Evolutionary conservation across 1,140 invertebrate genomes (phyloP), one percentile per base, ranked within the genome.

Genomic region (Drosophila teissieri): DNA sequence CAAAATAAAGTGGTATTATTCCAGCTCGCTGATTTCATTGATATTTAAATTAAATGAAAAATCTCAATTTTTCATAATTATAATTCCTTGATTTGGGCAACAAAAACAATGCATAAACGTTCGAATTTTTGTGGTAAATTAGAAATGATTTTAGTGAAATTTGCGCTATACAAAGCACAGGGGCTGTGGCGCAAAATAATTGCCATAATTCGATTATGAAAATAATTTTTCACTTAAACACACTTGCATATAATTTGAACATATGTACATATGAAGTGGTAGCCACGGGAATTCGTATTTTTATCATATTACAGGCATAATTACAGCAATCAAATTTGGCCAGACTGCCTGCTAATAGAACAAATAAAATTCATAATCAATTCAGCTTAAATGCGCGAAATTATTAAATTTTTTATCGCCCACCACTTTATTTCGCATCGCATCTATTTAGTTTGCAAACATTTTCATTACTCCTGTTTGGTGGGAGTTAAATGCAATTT

Each of bases 381-480:
- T 64, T 52, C 44, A 36, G 44, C 56, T 48, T 24, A 48, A 58
- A 27, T 39, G 34, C 15, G 14, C 31, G 11, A 19, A 62, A 45
- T 37, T 52, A 44, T 65, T 44, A 10, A 24, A 44, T 27, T 52
- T 45, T 36, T 52, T n/a, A 15, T 61, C 42, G 36, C 19, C 22
- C 17, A 27, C 45, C 39, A 42, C 37, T 45, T 51, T 42, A 56
- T 60, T 53, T 72, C n/a, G 48, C 48, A 54, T 52, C 27, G 11
- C 40, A 45, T 64, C 57, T 53, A 74, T 75, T 75, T 74, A 36
- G 51, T 46, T 52, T 48, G 72, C 53, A 63, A 74, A 73, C 69
- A 73, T 63, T 74, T 74, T 73, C 73, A 74, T 73, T 74, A 73
- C 69, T 74, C 31, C 10, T 37, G 14, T 49, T 34, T 12, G 36